Evolutionary conservation across 2,888 invertebrate genomes (phyloP).

Genomic region (Harpagoxenus sublaevis): DNA sequence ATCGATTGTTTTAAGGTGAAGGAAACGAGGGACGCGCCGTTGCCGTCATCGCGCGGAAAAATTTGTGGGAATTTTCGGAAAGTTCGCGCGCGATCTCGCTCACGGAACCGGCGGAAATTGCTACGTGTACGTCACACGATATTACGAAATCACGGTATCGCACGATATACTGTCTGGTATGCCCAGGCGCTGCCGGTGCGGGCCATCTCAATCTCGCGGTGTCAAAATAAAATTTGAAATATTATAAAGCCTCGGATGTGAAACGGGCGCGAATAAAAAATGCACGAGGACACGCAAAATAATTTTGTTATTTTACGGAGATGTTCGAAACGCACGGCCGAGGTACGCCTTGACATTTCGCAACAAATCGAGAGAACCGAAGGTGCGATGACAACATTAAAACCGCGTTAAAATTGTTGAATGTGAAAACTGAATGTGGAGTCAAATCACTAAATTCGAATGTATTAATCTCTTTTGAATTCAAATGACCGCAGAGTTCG

Average conservation of each 20-base stretch:
- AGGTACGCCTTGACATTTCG: conserved; percentile 1
- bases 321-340: not conserved
- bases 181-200: conserved; percentile 10
- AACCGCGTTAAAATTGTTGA: conserved; percentile 11
- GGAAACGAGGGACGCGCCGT: not conserved
- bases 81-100: conserved; percentile 22
- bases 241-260: conserved; percentile 27
- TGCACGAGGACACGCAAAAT: conserved; percentile 26
- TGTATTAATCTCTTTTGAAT: not conserved
- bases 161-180: not conserved
- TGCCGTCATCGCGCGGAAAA: not conserved
- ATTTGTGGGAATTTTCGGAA: conserved; percentile 37
- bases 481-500: not conserved
- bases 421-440: not conserved
- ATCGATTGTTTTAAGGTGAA: conserved; percentile 14
- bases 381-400: not conserved
- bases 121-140: conserved; percentile 14
- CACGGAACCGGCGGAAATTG: conserved; percentile 12
- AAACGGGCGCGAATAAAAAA: conserved; percentile 32
- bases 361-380: conserved; percentile 18
- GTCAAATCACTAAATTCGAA: not conserved
- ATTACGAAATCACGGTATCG: conserved; percentile 27
- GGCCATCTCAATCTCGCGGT: conserved; percentile 7
- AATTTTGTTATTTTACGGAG: conserved; percentile 46
- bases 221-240: conserved; percentile 51